A percentile compares a stretch with the other conserved stretches of the same genome.
These are phyloP conservation scores for Odontomyia ornata DNA, from an alignment of 2,888 invertebrate species.

Conservation along the genomic window DNA sequence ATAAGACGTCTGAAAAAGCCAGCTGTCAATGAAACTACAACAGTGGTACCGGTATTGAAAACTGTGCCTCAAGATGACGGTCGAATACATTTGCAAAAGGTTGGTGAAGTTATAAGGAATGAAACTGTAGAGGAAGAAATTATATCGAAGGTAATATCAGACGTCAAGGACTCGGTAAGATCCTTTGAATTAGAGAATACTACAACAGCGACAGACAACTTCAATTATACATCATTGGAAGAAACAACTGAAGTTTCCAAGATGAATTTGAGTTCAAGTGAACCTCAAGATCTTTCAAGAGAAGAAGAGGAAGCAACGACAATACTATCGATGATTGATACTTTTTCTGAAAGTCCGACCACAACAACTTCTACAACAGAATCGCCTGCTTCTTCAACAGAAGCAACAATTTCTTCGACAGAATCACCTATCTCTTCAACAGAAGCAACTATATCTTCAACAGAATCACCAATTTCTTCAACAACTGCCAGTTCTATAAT, in stretches of 20 bases:
- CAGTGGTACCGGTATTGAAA: not conserved
- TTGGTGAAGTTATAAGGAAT: not conserved
- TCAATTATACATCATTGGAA: conserved; percentile 17
- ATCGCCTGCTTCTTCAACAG: too few species aligned
- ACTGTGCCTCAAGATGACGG: not conserved
- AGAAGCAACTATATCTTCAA: not conserved
- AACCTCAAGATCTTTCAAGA: too few species aligned
- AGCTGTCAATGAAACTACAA: conserved; percentile 8
- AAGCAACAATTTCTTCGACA: not conserved
- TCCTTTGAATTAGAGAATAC: not conserved
- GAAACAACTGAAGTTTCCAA: too few species aligned
- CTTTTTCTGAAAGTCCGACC: too few species aligned
- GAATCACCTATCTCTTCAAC: not conserved
- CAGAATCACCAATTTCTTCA: not conserved
- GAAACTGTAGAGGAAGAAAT: conserved; percentile 2
- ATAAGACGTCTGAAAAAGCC: conserved; percentile 58
- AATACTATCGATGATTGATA: too few species aligned
- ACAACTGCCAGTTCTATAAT: not conserved
- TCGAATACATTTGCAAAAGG: conserved; percentile 14
- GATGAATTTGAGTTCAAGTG: not conserved
- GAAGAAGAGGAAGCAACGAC: too few species aligned
- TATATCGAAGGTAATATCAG: not conserved
- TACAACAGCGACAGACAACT: not conserved
- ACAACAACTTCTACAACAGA: too few species aligned
- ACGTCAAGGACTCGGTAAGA: conserved; percentile 5